Base-by-base conservation (phyloP, 2,888 invertebrate genomes). In the Lasioglossum vierecki region DNA sequence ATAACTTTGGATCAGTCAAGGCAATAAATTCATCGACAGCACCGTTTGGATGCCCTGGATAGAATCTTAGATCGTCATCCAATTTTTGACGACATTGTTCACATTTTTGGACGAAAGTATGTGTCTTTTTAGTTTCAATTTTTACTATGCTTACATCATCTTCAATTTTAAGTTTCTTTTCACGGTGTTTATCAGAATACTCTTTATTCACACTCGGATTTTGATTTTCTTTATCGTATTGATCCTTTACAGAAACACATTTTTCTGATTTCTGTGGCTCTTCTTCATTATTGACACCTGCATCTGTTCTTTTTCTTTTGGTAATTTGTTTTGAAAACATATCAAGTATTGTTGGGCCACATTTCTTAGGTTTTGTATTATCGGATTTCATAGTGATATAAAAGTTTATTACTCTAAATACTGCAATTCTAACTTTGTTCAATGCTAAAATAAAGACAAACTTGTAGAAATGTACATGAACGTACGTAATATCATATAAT, bases 21-120 rank as follows among this genome's bases (percentile, higher is more conserved):
- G 97, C 97, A 85, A 97, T 96, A 93, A 96, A 97, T 95, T 98
- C 98, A 93, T 98, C 98, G 75, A 97, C 96, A 76, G 98, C 97
- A 94, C 97, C 96, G 91, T 97, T 97, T 71, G 97, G 97, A 94
- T 98, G 98, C n/a, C 98, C 98, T 91, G 96, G 96, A 93, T 97
- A 98, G 68, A 97, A 83, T 57, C 92, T 93, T 22, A 96, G 92
- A 83, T 96, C 96, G 35, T 95, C 93, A 75, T 95, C 95, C 80
- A 96, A 91, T 71, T 95, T 93, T 91, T 96, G 96, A 15, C 94
- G 93, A 91, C 96, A 96, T 73, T 95, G 95, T 39, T 94, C 91
- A 91, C 96, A 96, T 80, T 95, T 95, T 5, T 89, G 76, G 18
- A 83, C 79, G 0, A 81, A n/a, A 9, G 63, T n/a, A 30, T 46